Evolutionary conservation across 2,888 invertebrate species (phyloP).

Genomic region (Flexamia atlantica): DNA sequence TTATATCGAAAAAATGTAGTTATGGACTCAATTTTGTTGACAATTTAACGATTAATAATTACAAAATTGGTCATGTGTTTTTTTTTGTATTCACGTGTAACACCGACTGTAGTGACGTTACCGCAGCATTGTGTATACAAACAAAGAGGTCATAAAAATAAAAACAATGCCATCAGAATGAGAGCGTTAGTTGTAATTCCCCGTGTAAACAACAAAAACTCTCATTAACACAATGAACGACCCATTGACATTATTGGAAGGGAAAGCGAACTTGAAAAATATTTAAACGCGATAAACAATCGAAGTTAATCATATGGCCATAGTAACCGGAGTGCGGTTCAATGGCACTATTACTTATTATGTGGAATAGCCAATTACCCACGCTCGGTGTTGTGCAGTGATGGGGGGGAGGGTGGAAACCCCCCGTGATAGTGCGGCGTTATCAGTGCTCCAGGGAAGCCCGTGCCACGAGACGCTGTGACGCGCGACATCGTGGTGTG

Average conservation of each 20-base stretch:
- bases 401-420: slow-evolving; percentile 20
- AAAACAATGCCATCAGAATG: slow-evolving; percentile 9
- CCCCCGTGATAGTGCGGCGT: neutral
- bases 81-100: no score
- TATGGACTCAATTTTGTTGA: no score
- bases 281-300: slow-evolving; percentile 7
- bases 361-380: slow-evolving; percentile 58
- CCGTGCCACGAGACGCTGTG: neutral
- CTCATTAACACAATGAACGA: slow-evolving; percentile 23
- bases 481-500: neutral
- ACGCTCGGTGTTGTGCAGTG: slow-evolving; percentile 7
- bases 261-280: slow-evolving; percentile 47
- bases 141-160: neutral
- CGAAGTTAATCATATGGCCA: slow-evolving; percentile 39
- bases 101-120: neutral
- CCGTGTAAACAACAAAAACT: slow-evolving; percentile 29
- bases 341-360: slow-evolving; percentile 59
- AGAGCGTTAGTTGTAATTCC: slow-evolving; percentile 44
- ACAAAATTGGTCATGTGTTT: no score
- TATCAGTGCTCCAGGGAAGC: neutral
- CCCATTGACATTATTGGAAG: slow-evolving; percentile 35
- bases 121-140: neutral
- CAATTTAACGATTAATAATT: no score
- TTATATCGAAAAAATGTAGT: no score
- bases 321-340: slow-evolving; percentile 42